Base-by-base conservation (phyloP, 1,140 invertebrate genomes). In the Orius insidiosus region DNA sequence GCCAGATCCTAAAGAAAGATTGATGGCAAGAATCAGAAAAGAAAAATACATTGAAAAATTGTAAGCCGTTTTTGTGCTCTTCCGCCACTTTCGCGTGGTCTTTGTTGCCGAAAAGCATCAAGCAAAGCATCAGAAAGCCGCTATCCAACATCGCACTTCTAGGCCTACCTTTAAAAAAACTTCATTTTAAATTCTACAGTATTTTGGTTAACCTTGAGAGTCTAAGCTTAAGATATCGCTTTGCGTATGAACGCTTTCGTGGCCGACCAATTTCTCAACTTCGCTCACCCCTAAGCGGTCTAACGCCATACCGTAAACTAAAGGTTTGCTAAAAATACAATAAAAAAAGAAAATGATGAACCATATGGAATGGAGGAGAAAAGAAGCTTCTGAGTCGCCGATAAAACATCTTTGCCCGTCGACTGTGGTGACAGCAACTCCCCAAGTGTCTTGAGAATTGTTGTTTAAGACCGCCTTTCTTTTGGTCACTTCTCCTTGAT, bases 401-500 rank as follows among this genome's bases (percentile, higher is more conserved):
- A 38, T 11, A 14, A 38, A 38, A 38, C 36, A 38, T 14, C 36
- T 38, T 14, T 38, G 36, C 5, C 36, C 36, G 15, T 38, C 13
- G 11, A 38, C 13, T 6, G 36, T 38, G 11, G 10, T 11, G 5
- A 38, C 11, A 13, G 36, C 36, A 11, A 38, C 36, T 6, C 36
- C 5, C 36, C 36, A 38, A 38, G 6, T 5, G 36, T 38, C 36
- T 13, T 38, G 5, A 14, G 10, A 6, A 6, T 11, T 38, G 10
- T 13, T 38, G 5, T 13, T 5, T 13, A 38, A 7, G 15, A 14
- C 10, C 6, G 10, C 5, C 6, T 5, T 5, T 5, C 15, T 11
- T 38, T 38, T 11, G 5, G 13, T 6, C 15, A 38, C 36, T 5
- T 38, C 5, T 5, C 36, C 36, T 13, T 10, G 6, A 11, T 5